These are phyloP conservation scores for Rhyacichthys aspro DNA, from an alignment of 2,797 vertebrate species.

Conservation along the genomic window DNA sequence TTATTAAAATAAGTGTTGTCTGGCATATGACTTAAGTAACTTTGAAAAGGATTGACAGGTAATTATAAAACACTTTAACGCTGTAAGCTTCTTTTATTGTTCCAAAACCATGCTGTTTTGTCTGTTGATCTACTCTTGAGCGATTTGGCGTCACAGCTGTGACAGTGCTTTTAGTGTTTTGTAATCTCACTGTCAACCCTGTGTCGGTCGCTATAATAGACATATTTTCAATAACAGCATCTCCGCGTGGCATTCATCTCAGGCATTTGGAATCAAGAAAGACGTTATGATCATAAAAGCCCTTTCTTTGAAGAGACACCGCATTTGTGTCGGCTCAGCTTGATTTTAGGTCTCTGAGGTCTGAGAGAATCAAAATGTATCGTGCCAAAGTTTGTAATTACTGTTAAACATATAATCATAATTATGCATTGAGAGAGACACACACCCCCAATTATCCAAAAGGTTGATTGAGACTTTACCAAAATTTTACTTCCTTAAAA, in stretches of 20 bases:
- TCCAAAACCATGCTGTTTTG: background rate
- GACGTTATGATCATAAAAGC: constrained; percentile 18
- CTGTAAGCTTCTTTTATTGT: constrained; percentile 2
- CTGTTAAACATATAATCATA: background rate
- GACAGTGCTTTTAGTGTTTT: constrained; percentile 50
- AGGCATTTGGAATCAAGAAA: constrained; percentile 20
- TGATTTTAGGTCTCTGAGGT: constrained; percentile 16
- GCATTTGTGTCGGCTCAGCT: constrained; percentile 21
- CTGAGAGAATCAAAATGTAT: background rate
- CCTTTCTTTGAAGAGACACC: constrained; percentile 15
- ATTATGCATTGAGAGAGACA: background rate
- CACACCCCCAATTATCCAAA: too few relatives aligned
- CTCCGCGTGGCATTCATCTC: constrained; percentile 15
- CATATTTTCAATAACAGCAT: constrained; percentile 10
- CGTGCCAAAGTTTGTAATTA: background rate
- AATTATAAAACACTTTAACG: constrained; percentile 5
- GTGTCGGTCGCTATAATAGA: constrained; percentile 27
- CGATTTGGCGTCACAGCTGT: constrained; percentile 28
- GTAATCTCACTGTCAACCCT: constrained; percentile 19
- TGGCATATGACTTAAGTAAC: constrained; percentile 12
- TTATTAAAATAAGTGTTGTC: constrained; percentile 3
- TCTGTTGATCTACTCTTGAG: constrained; percentile 10
- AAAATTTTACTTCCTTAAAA: too few relatives aligned
- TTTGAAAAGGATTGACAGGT: background rate
- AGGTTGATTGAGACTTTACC: too few relatives aligned